Evolutionary conservation across 2,113 vertebrate species (phyloP).

Genomic region (Pseudopipra pipra): DNA sequence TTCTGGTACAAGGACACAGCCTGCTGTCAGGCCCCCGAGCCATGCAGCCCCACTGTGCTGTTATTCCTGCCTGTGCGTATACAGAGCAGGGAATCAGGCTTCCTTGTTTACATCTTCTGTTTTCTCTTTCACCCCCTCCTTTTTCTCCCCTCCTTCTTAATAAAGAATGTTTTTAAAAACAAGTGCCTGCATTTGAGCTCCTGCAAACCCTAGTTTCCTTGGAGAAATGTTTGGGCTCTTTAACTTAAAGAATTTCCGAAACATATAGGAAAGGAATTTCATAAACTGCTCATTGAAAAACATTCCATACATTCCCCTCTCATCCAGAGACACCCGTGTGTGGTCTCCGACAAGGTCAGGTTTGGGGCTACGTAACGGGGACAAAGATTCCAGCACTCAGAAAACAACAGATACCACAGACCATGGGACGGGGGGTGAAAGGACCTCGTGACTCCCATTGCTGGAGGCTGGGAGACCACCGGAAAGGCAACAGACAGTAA

Average conservation of each 20-base stretch:
- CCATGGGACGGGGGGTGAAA: background rate
- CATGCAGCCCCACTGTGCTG: background rate
- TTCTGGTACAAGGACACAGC: background rate
- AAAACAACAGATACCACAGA: conserved; percentile 63
- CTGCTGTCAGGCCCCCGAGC: background rate
- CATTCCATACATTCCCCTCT: conserved; percentile 73
- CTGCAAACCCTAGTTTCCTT: conserved; percentile 52
- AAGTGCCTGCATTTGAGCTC: conserved; percentile 53
- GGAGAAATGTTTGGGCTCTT: conserved; percentile 59
- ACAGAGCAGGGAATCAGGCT: conserved; percentile 27
- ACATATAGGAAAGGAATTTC: conserved; percentile 74
- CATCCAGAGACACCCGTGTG: conserved; percentile 73
- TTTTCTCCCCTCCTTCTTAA: background rate
- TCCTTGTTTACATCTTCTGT: conserved; percentile 62
- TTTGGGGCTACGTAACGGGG: conserved; percentile 62
- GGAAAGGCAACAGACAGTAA: conserved; percentile 58
- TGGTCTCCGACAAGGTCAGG: conserved; percentile 71
- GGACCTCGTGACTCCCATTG: conserved; percentile 31
- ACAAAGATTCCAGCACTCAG: conserved; percentile 60
- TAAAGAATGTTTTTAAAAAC: conserved; percentile 66
- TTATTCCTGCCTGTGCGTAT: background rate
- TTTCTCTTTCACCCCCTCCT: conserved; percentile 41
- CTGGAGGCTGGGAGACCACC: conserved; percentile 54
- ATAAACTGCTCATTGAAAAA: conserved; percentile 74
- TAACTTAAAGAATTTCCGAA: conserved; percentile 69